These are phyloP conservation scores for Lottia gigantea DNA, from an alignment of 2,888 invertebrate genomes.

Conservation along the genomic window DNA sequence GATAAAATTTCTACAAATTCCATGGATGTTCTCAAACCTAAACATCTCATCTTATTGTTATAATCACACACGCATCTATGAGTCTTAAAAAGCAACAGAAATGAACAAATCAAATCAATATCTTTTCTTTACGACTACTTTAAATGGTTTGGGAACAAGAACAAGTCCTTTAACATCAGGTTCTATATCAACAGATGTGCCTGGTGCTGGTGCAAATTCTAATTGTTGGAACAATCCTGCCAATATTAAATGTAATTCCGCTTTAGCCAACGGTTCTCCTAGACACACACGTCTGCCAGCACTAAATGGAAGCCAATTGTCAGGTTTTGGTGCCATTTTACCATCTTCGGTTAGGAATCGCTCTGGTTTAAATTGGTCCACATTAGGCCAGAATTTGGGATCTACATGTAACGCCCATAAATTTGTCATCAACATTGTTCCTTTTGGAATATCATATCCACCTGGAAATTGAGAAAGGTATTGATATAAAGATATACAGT, in stretches of 20 bases:
- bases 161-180: slow-evolving; percentile 9
- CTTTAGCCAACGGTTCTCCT: slow-evolving; percentile 50
- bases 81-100: no score
- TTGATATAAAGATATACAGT: no score
- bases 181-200: slow-evolving; percentile 25
- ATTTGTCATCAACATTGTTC: slow-evolving; percentile 42
- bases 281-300: slow-evolving; percentile 50
- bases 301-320: slow-evolving; percentile 50
- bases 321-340: slow-evolving; percentile 42
- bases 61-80: no score
- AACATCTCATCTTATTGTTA: no score
- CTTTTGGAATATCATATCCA: slow-evolving; percentile 46
- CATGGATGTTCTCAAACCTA: no score
- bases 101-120: no score
- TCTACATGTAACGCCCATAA: slow-evolving; percentile 46
- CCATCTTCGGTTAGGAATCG: slow-evolving; percentile 44
- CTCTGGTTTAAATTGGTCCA: slow-evolving; percentile 44
- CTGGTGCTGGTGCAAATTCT: slow-evolving; percentile 34
- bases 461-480: slow-evolving; percentile 26
- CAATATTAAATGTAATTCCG: slow-evolving; percentile 43
- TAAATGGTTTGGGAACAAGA: neutral
- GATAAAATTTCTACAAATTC: no score
- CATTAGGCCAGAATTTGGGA: slow-evolving; percentile 42
- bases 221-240: slow-evolving; percentile 39
- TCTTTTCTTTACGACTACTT: neutral